phyloP scores from a whole-genome alignment of 2,797 vertebrate genomes.

The Etheostoma perlongum region DNA sequence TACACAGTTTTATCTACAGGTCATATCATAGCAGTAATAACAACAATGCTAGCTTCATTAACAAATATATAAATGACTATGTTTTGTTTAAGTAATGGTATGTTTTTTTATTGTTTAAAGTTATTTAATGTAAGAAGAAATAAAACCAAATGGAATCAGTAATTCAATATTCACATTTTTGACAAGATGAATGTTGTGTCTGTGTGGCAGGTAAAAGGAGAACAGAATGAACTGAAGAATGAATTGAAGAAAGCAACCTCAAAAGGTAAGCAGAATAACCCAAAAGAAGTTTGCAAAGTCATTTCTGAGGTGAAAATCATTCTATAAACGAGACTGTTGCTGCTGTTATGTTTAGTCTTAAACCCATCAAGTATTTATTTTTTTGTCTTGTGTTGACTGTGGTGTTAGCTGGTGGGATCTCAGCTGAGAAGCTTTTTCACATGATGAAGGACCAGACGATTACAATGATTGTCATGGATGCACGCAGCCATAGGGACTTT shows the following conservation, averaged over 20 bases:
- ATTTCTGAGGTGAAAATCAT: background rate
- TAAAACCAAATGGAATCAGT: background rate
- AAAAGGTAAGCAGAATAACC: constrained; percentile 83
- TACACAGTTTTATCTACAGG: background rate
- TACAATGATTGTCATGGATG: constrained; percentile 94
- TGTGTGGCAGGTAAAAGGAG: constrained; percentile 87
- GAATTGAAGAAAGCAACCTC: constrained; percentile 78
- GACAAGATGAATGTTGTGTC: constrained; percentile 7
- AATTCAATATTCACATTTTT: background rate
- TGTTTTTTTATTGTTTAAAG: background rate
- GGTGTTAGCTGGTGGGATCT: constrained; percentile 84
- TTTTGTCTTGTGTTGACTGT: background rate
- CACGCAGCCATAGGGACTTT: constrained; percentile 89
- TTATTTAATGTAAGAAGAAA: background rate
- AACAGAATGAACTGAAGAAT: constrained; percentile 85
- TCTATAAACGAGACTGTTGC: background rate
- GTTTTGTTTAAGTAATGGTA: background rate
- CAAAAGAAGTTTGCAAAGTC: background rate
- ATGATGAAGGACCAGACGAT: constrained; percentile 92
- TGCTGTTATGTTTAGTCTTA: background rate
- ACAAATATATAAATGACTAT: background rate
- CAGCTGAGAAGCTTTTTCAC: constrained; percentile 91
- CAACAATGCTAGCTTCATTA: background rate
- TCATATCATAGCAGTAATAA: background rate
- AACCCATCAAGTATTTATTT: background rate